A percentile compares a stretch with the other conserved stretches of the same genome.
phyloP scores from a whole-genome alignment of 2,113 vertebrate species.

The Semicossyphus pulcher region DNA sequence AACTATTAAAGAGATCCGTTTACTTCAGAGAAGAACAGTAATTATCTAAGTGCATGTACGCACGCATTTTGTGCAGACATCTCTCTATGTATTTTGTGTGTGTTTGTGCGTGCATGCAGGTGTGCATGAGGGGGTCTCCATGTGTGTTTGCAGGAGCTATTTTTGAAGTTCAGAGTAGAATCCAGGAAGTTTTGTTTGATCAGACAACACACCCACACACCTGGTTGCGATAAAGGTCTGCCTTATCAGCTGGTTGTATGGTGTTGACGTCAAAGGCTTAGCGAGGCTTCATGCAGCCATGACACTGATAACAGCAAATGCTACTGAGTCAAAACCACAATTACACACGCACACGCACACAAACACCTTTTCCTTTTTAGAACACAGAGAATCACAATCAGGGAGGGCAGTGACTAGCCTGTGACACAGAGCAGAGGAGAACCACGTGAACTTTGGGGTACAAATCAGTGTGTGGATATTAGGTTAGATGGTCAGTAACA shows the following conservation, averaged over 20 bases:
- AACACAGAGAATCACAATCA: not conserved
- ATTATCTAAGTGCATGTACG: slow-evolving; percentile 4
- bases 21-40: not conserved
- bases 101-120: not conserved
- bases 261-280: slow-evolving; percentile 74
- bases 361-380: slow-evolving; percentile 58
- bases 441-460: not conserved
- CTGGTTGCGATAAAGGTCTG: slow-evolving; percentile 55
- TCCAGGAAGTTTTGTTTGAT: slow-evolving; percentile 73
- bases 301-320: slow-evolving; percentile 62
- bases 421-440: not conserved
- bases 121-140: slow-evolving; percentile 1
- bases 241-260: slow-evolving; percentile 66
- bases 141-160: slow-evolving; percentile 60
- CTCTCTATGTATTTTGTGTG: not conserved
- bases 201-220: slow-evolving; percentile 70
- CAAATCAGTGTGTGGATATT: slow-evolving; percentile 23
- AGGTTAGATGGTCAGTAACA: slow-evolving; percentile 1
- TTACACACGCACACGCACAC: slow-evolving; percentile 10
- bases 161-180: slow-evolving; percentile 63
- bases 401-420: slow-evolving; percentile 6
- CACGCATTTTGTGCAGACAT: not conserved
- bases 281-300: slow-evolving; percentile 51
- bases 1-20: not conserved
- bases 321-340: slow-evolving; percentile 48